phyloP scores from a whole-genome alignment of 2,888 invertebrate species.

The Plagodis pulveraria region DNA sequence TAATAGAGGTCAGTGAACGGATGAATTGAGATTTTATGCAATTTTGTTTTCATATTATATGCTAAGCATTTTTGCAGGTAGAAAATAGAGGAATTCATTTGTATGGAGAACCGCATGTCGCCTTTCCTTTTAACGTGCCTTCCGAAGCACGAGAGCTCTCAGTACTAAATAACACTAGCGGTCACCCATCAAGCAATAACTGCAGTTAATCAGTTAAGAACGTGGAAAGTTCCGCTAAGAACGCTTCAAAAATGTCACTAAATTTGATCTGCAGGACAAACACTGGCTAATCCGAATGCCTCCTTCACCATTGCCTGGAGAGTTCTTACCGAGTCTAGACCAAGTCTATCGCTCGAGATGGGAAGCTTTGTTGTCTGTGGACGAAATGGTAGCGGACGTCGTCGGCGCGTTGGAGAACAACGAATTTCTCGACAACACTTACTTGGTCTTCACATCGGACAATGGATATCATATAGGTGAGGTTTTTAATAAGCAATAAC shows the following conservation, averaged over 20 bases:
- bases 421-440: constrained; percentile 89
- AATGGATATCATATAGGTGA: constrained; percentile 96
- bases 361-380: constrained; percentile 93
- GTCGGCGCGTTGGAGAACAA: constrained; percentile 81
- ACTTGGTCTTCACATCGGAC: constrained; percentile 93
- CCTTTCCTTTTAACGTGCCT: too few species aligned
- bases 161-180: neutral
- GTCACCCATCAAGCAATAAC: neutral
- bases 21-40: too few species aligned
- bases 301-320: constrained; percentile 86
- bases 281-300: constrained; percentile 93
- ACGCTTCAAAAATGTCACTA: neutral
- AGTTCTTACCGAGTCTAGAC: constrained; percentile 87
- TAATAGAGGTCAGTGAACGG: too few species aligned
- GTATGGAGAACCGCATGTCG: too few species aligned
- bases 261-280: constrained; percentile 85
- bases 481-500: constrained; percentile 25
- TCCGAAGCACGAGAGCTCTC: too few species aligned
- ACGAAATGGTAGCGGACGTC: constrained; percentile 91
- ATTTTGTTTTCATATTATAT: too few species aligned
- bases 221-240: neutral
- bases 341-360: constrained; percentile 89
- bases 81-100: too few species aligned
- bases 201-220: too few species aligned
- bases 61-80: too few species aligned